phyloP scores from a whole-genome alignment of 2,888 invertebrate species.

The Tethea ocularis region DNA sequence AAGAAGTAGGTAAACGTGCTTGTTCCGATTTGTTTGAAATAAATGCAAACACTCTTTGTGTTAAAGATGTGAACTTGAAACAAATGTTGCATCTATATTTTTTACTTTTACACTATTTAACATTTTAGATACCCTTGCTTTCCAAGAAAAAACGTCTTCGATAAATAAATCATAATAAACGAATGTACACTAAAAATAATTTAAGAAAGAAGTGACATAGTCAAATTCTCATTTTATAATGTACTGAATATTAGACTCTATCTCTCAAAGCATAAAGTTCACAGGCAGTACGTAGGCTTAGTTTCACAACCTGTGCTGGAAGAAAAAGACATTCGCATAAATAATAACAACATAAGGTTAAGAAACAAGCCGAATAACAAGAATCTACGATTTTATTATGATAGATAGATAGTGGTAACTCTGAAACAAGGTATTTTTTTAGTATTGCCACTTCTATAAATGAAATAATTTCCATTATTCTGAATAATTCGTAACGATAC shows the following conservation, averaged over 20 bases:
- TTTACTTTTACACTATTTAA: too few relatives aligned
- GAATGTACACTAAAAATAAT: constrained; percentile 10
- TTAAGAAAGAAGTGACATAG: constrained; percentile 6
- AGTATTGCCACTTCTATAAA: background rate
- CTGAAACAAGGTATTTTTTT: background rate
- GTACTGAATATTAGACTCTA: background rate
- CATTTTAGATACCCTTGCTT: background rate
- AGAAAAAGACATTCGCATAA: background rate
- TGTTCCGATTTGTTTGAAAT: constrained; percentile 7
- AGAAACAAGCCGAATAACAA: background rate
- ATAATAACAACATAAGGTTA: background rate
- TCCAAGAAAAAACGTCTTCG: background rate
- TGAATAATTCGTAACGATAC: background rate
- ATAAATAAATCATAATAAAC: constrained; percentile 2
- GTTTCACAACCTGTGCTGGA: background rate
- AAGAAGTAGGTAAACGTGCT: background rate
- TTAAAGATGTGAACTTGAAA: constrained; percentile 9
- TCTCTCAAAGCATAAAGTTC: background rate
- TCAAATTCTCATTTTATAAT: background rate
- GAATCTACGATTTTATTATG: background rate
- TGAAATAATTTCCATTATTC: background rate
- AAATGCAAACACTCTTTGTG: constrained; percentile 29
- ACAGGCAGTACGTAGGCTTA: background rate
- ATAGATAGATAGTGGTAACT: background rate
- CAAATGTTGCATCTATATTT: background rate